Evolutionary conservation across 2,797 vertebrate genomes (phyloP), one percentile per base, ranked within the genome.

Genomic region (Thaleichthys pacificus): DNA sequence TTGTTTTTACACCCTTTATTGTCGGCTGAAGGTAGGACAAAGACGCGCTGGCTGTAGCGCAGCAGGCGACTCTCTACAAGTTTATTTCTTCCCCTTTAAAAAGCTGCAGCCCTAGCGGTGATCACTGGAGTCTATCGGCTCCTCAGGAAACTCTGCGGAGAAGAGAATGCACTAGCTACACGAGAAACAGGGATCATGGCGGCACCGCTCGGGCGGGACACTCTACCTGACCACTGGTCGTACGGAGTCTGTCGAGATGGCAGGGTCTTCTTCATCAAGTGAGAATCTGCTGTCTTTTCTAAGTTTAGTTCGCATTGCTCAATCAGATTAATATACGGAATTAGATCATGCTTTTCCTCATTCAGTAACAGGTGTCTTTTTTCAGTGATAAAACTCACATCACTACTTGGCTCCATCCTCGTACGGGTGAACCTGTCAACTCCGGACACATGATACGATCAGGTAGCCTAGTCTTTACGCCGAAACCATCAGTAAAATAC

Each of bases 381-480:
- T 90, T 81, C 92, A 99, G 97, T 85, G 97, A 99, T 90, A 93
- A 92, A 94, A 93, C 84, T 92, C 92, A 86, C 72, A 83, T 77
- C 87, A 99, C 96, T 61, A 94, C 95, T 92, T 98, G 97, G 97
- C 94, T 98, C 70, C 97, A 98, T 88, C 97, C 97, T 21, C 96
- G 96, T 86, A 95, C 96, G 5, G 93, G 95, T 5, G 96, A 98
- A 84, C 96, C 96, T 78, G 97, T 99, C 91, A 98, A 98, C 94
- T 98, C 97, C 0, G 97, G 97, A 80, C 97, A 98, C 91, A 98
- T 98, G 97, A 97, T 97, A 83, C 96, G 97, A 65, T 98, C 97
- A 96, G 97, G 97, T 98, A 94, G 35, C 7, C 21, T 61, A 2
- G 11, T 61, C 17, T 32, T 73, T 60, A 73, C 78, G 21, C 15